A percentile compares a stretch with the other conserved stretches of the same genome.
Evolutionary conservation across 2,113 vertebrate species (phyloP).

Genomic region (Muntiacus muntjak): DNA sequence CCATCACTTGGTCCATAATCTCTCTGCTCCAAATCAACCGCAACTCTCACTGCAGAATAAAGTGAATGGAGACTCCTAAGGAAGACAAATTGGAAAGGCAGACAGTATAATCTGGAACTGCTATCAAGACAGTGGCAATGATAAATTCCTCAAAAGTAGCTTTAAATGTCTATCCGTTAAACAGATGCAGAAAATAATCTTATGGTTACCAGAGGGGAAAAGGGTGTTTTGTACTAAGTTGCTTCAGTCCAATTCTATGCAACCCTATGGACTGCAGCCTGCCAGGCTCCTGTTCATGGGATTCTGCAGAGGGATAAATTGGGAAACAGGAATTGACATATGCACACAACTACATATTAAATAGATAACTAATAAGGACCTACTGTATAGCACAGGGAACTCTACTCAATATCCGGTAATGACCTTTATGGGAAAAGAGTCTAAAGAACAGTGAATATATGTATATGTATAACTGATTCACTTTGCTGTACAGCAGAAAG

Average conservation of each 20-base stretch:
- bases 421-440: neutral
- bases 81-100: neutral
- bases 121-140: neutral
- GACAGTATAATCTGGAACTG: neutral
- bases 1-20: neutral
- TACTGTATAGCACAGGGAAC: neutral
- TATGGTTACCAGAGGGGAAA: neutral
- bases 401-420: neutral
- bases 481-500: neutral
- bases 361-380: neutral
- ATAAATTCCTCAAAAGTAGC: neutral
- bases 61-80: neutral
- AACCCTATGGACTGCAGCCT: neutral
- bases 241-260: neutral
- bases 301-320: neutral
- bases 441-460: neutral
- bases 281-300: neutral
- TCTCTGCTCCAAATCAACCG: neutral
- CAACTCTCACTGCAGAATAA: neutral
- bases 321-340: neutral
- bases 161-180: neutral
- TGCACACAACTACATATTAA: neutral
- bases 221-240: neutral
- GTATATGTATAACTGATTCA: neutral
- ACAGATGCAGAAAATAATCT: neutral